Conservation (phyloP, 2,113 vertebrate genomes). For the Erinaceus europaeus region DNA sequence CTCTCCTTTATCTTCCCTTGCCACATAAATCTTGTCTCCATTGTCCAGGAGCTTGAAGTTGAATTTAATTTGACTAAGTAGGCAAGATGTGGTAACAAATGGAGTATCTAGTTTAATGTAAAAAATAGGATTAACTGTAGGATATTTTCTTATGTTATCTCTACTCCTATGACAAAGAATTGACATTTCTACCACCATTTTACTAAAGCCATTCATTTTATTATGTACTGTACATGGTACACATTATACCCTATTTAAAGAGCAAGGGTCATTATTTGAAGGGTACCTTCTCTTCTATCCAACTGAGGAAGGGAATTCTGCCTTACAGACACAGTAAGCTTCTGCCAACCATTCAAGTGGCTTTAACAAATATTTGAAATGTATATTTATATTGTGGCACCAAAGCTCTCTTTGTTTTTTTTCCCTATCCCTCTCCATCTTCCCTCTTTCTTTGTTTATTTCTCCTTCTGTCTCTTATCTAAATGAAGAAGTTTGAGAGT, state of each 20-base stretch:
- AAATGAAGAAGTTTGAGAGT: no score
- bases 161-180: not conserved
- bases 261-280: not conserved
- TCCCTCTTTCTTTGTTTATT: no score
- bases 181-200: not conserved
- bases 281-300: not conserved
- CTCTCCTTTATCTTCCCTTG: not conserved
- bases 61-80: not conserved
- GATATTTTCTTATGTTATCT: not conserved
- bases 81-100: not conserved
- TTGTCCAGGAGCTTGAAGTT: not conserved
- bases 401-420: not conserved
- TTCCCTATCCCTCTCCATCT: not conserved
- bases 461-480: not conserved
- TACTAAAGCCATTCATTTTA: not conserved
- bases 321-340: not conserved
- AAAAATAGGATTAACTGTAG: not conserved
- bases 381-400: no score
- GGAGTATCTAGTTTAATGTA: not conserved
- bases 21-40: not conserved
- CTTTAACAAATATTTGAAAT: not conserved
- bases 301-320: not conserved
- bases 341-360: not conserved
- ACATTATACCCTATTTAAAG: not conserved
- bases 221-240: not conserved